Base-by-base conservation (phyloP, 2,113 vertebrate genomes). In the Otus sunia region DNA sequence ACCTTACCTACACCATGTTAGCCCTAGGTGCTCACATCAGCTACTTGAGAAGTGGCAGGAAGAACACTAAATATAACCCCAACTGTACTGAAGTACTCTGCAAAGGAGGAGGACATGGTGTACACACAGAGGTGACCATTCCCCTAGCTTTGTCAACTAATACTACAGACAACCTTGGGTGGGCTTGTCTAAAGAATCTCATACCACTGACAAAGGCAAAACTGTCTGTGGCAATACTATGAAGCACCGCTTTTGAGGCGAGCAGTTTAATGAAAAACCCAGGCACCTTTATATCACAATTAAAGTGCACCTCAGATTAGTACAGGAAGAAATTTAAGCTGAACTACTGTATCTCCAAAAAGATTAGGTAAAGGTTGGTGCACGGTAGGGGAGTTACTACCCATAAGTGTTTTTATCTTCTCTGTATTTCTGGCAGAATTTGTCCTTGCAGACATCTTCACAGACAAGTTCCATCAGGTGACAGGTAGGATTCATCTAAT, bases 1-100 rank as follows among this genome's bases (percentile, higher is more conserved):
- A 52, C 41, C 43, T 56, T 68, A 56, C 20, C 0, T 1, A 29
- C 4, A 3, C 2, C 10, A 20, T 0, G 0, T 32, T 49, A 66
- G 63, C 41, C 41, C 45, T 4, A 30, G 0, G 2, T 22, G 19
- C 20, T 59, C 67, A 19, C 39, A 29, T 27, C 30, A 49, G 7
- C 60, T 47, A 5, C 55, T 16, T 23, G n/a, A 62, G 77, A 87
- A 91, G 12, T 3, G 25, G 22, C 25, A 84, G 64, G 59, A 84
- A 53, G 64, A 63, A 10, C 20, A 26, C 18, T 14, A 23, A 19
- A 16, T 2, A 22, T 7, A 83, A 79, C 29, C 21, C 5, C 56
- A 59, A 2, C 19, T 16, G 20, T 9, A 52, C 32, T 5, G 41
- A 85, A 78, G 26, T 34, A 27, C 11, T 66, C 39, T 27, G 14